Base-by-base conservation (phyloP, 2,113 vertebrate genomes). In the Ictalurus punctatus region DNA sequence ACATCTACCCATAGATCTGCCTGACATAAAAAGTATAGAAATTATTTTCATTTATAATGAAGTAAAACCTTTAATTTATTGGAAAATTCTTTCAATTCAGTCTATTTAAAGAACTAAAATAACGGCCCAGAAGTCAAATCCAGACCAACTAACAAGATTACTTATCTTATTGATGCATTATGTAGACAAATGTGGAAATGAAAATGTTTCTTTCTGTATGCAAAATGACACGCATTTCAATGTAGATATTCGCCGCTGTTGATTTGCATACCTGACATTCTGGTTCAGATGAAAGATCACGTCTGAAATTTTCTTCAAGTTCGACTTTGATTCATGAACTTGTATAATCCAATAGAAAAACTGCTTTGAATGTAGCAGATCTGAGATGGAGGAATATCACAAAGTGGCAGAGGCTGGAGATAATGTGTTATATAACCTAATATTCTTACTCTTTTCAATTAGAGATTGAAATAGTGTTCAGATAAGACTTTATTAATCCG, bases 241-340 rank as follows among this genome's bases (percentile, higher is more conserved):
- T 59, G 80, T 23, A 82, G 61, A 82, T 82, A 30, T 9, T 34
- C 9, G 1, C 56, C 19, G 23, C 19, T 61, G 80, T 61, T 0
- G 9, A 83, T 82, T 59, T 82, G 30, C 17, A 82, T 58, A 27
- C 52, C 52, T 58, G 78, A 30, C 2, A 16, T 81, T 59, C 17
- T 34, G 6, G 6, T n/a, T 80, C 78, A 54, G 52, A 4, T 30
- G 6, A 80, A 52, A 79, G 37, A 44, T 76, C 0, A 48, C 6
- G 4, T 56, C 27, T 56, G 52, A n/a, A 56, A 19, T 58, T 21
- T 58, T n/a, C 14, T 58, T 58, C 12, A 59, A 10, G n/a, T 23
- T 82, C 3, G 8, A 82, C 79, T 82, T 82, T 59, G 17, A 82
- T 82, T 82, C 27, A 58, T 59, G 44, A 27, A 79, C 76, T n/a